Base-by-base conservation (phyloP, 2,888 invertebrate species). In the Frankliniella fusca region DNA sequence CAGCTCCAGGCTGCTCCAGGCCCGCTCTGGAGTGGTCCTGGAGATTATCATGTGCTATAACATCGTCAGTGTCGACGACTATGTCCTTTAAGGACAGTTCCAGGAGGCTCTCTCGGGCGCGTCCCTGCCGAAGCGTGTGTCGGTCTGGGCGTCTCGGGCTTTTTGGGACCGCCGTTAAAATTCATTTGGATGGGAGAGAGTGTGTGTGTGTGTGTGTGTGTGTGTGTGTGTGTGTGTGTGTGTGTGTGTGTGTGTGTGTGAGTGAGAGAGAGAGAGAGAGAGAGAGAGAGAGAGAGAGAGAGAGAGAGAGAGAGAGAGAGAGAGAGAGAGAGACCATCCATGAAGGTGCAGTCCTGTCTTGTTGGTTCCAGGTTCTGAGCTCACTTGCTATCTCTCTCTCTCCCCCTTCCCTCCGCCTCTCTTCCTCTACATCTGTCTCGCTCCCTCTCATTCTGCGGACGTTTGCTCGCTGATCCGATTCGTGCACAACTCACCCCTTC, bases 341-440 rank as follows among this genome's bases (percentile, higher is more conserved):
- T 38, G 38, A 2, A 5, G 38, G 3, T 38, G 38, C 54, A 54
- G 54, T 18, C 54, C 8, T 54, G 38, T 38, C 5, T 38, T 38
- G 38, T 38, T 38, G 38, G 38, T 38, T 38, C 38, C 38, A 54
- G 15, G 48, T 3, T 20, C 54, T 50, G 15, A 8, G 49, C 48
- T 23, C 81, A 3, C 54, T 50, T 20, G 3, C 50, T 38, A 5
- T 15, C 61, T 81, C 81, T 23, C 61, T 61, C 15, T 65, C 80
- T 27, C 83, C 65, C 76, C 49, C 80, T 48, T 80, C 83, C 80
- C 80, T 80, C 82, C 48, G 80, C 79, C 28, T 80, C 38, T 38
- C 38, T 5, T 38, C 38, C 5, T 38, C 38, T 38, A 3, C 38
- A 3, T 38, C 38, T 38, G 38, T 38, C 38, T 38, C 38, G 54